Percentiles rank a stretch among this genome's conserved stretches.
Evolutionary conservation across 1,140 invertebrate genomes (phyloP).

Genomic region (Drosophila ogumai): DNA sequence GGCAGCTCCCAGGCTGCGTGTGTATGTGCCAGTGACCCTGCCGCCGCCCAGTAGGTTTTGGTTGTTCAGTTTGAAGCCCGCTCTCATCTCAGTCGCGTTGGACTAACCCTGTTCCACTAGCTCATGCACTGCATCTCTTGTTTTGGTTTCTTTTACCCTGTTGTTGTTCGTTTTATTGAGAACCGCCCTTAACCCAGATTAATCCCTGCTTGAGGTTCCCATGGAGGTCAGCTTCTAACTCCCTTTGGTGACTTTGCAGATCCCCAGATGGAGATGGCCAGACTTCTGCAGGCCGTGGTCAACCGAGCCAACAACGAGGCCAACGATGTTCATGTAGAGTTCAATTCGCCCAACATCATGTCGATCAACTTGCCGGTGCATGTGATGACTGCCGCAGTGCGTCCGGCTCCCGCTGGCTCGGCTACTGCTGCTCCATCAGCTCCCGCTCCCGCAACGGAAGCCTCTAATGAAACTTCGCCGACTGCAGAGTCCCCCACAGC

Average conservation of each 20-base stretch:
- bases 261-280: conserved; percentile 77
- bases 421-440: conserved; percentile 5
- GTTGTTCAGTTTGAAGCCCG: conserved; percentile 7
- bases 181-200: conserved; percentile 9
- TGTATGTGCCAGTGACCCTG: conserved; percentile 66
- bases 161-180: conserved; percentile 1
- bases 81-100: conserved; percentile 11
- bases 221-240: background rate
- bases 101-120: conserved; percentile 6
- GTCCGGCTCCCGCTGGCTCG: conserved; percentile 51
- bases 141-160: conserved; percentile 9
- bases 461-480: background rate
- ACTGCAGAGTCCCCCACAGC: conserved; percentile 33
- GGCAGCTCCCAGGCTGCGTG: conserved; percentile 58
- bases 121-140: conserved; percentile 10
- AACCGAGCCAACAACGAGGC: conserved; percentile 65
- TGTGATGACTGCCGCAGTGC: conserved; percentile 78
- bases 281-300: conserved; percentile 88
- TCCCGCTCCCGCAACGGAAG: conserved; percentile 3
- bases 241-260: conserved; percentile 47
- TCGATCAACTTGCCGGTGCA: conserved; percentile 82
- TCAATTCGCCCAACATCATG: conserved; percentile 76
- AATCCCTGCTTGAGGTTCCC: background rate
- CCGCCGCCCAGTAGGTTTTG: conserved; percentile 68
- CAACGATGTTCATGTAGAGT: conserved; percentile 70